Evolutionary conservation across 1,140 invertebrate genomes (phyloP), one percentile per base, ranked within the genome.

Genomic region (Listronotus bonariensis): DNA sequence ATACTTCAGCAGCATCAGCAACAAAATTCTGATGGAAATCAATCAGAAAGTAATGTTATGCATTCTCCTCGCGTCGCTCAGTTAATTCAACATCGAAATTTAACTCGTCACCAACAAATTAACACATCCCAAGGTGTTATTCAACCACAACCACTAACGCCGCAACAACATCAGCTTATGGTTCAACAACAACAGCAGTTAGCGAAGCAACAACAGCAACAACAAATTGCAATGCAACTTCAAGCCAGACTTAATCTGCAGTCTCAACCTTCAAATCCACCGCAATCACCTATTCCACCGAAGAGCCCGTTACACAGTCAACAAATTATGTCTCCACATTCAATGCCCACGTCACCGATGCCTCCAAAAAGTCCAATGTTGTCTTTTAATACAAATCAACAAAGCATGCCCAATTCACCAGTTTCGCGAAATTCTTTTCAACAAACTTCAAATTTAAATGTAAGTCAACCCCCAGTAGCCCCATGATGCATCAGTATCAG

Each of bases 381-480:
- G 32, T 20, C 43, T 49, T 71, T 62, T 48, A 60, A 49, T 46
- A 80, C 80, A 76, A 81, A 81, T 34, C 71, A 65, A 57, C 86
- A 86, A 51, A 85, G 85, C 14, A 58, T 32, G 38, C 86, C 87
- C 1, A 83, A 80, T 46, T 89, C 88, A 0, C 88, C 88, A 0
- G 80, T 87, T 71, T 82, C 86, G 5, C 80, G 87, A 18, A 89
- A 86, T 69, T 87, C 87, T 3, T 77, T 85, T 11, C 84, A 84
- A 26, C 79, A 82, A 42, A 81, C 82, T 69, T 4, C 31, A 2
- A 48, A 48, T 48, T 72, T 84, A 6, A 48, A 48, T 48, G 72
- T 84, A 6, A 73, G 73, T 51, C 74, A 78, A 65, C 74, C 80
- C 84, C 83, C 68, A 82, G 79, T 6, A 84, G 82, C 51, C 83